Evolutionary conservation across 2,113 vertebrate genomes (phyloP).

Genomic region (Myxocyprinus asiaticus): DNA sequence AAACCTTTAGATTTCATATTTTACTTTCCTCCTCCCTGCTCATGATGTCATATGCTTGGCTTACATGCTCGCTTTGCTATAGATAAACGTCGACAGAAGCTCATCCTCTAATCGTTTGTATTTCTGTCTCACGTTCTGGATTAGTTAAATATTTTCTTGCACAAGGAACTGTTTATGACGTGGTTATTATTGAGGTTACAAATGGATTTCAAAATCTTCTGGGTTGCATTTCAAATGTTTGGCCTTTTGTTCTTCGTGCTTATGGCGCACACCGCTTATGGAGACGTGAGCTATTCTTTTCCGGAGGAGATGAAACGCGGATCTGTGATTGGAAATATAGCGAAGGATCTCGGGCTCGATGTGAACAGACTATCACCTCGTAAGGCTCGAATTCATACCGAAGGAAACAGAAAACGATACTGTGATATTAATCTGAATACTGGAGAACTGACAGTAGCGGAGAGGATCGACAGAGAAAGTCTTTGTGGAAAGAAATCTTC

Average conservation of each 20-base stretch:
- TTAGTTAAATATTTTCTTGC: too few species aligned
- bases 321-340: slow-evolving; percentile 2
- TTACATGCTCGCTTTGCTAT: too few species aligned
- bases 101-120: too few species aligned
- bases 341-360: not conserved
- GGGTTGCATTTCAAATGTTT: slow-evolving; percentile 8
- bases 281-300: slow-evolving; percentile 67
- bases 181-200: too few species aligned
- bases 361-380: not conserved
- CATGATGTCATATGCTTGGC: too few species aligned
- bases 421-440: slow-evolving; percentile 63
- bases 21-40: too few species aligned
- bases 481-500: slow-evolving; percentile 61
- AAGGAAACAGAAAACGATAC: slow-evolving; percentile 22
- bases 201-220: slow-evolving; percentile 51
- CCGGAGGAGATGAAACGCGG: slow-evolving; percentile 34
- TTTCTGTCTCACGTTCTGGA: too few species aligned
- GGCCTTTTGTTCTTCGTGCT: not conserved
- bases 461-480: slow-evolving; percentile 72
- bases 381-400: slow-evolving; percentile 41
- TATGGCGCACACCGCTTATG: slow-evolving; percentile 34
- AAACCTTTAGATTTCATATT: not conserved
- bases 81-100: not conserved
- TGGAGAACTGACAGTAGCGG: slow-evolving; percentile 64
- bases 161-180: too few species aligned